Percentiles rank a stretch among this genome's conserved stretches.
Conservation (phyloP, 1,140 invertebrate species). For the Eubasilissa regina region DNA sequence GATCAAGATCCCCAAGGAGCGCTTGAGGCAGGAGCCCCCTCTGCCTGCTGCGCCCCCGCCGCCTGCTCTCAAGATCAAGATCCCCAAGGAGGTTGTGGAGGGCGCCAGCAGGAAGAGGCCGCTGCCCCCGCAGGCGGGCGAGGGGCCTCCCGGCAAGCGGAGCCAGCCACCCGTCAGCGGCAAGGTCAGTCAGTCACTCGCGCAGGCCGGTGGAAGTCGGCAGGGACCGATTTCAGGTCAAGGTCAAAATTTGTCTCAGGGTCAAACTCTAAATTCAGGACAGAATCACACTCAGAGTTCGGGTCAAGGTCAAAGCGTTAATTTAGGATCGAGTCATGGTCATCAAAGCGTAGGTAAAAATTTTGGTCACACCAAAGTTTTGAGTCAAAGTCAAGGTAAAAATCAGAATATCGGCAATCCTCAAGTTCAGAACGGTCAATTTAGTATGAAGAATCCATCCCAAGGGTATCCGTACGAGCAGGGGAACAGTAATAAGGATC, state of each 20-base stretch:
- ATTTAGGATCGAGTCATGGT: too few species aligned
- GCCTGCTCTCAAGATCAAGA: conserved; percentile 69
- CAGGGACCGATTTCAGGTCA: background rate
- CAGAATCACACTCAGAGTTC: background rate
- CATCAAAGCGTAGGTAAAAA: background rate
- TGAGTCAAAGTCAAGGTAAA: background rate
- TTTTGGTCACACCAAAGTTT: background rate
- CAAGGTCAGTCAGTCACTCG: conserved; percentile 20
- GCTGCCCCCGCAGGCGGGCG: conserved; percentile 43
- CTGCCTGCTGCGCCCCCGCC: conserved; percentile 3
- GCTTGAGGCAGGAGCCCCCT: conserved; percentile 66
- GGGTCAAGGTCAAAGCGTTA: background rate
- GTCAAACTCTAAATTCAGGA: background rate
- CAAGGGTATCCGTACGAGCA: background rate
- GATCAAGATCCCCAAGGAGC: conserved; percentile 70
- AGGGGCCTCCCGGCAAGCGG: conserved; percentile 65
- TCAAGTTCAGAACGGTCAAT: background rate
- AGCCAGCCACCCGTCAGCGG: background rate
- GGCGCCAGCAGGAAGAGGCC: conserved; percentile 64
- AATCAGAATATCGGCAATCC: background rate
- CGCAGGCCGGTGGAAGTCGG: background rate
- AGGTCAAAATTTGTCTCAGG: background rate
- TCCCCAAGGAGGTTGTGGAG: conserved; percentile 69
- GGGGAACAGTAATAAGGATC: conserved; percentile 8
- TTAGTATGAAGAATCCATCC: background rate